These are phyloP conservation scores for Perca fluviatilis DNA, from an alignment of 2,113 vertebrate species.

Conservation along the genomic window DNA sequence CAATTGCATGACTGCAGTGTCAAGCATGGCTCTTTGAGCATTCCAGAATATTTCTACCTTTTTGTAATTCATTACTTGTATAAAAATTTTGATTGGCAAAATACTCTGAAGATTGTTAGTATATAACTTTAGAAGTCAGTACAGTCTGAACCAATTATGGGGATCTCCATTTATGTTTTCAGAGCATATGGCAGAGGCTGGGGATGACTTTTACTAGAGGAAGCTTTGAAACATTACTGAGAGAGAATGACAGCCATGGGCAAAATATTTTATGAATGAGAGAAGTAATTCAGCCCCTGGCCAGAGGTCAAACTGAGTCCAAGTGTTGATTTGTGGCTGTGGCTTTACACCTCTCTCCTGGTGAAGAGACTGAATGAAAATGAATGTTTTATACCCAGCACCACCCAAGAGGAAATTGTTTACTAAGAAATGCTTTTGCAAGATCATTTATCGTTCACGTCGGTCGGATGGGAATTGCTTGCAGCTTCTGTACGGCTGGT, in stretches of 20 bases:
- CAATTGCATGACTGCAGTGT: neutral
- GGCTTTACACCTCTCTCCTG: slow-evolving; percentile 23
- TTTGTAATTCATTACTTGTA: neutral
- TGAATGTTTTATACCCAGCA: slow-evolving; percentile 11
- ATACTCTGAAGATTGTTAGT: neutral
- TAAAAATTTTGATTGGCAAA: neutral
- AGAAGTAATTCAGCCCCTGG: slow-evolving; percentile 22
- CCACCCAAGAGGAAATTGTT: neutral
- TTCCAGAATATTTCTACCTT: neutral
- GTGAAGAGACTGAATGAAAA: slow-evolving; percentile 15
- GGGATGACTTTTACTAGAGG: neutral
- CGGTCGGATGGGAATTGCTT: neutral
- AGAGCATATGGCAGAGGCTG: neutral
- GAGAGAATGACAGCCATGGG: slow-evolving; percentile 27
- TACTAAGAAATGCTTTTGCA: neutral
- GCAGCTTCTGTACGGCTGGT: neutral
- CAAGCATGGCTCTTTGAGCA: neutral
- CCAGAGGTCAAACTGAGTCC: slow-evolving; percentile 69
- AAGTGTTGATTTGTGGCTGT: slow-evolving; percentile 59
- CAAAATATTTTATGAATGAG: slow-evolving; percentile 71
- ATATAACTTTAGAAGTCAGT: neutral
- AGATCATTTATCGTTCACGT: neutral
- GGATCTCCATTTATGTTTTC: neutral
- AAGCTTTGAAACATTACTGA: slow-evolving; percentile 8
- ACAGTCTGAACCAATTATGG: neutral